phyloP scores from a whole-genome alignment of 2,113 vertebrate species.

The Paracanthobrama guichenoti region DNA sequence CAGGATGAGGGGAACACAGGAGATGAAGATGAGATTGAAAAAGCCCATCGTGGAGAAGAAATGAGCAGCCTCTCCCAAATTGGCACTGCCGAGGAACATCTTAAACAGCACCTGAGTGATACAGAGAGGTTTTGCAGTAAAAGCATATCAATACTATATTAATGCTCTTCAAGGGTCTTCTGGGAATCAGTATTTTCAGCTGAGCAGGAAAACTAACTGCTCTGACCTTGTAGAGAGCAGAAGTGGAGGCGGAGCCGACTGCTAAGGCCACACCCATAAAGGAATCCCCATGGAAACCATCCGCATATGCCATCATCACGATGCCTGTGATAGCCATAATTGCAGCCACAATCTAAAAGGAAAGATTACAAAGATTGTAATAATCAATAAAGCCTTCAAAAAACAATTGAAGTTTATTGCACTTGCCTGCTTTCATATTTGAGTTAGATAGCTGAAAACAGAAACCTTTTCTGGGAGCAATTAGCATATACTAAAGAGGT shows the following conservation, averaged over 20 bases:
- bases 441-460: not conserved
- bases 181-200: constrained; percentile 1
- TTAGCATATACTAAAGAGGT: not conserved
- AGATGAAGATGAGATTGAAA: constrained; percentile 98
- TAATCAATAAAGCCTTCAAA: not conserved
- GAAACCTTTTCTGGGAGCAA: not conserved
- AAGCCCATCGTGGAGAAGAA: constrained; percentile 96
- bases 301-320: constrained; percentile 99
- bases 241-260: constrained; percentile 95
- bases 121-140: constrained; percentile 21
- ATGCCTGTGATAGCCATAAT: constrained; percentile 99
- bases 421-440: not conserved
- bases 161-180: constrained; percentile 10
- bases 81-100: constrained; percentile 97
- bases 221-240: constrained; percentile 92
- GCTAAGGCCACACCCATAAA: constrained; percentile 95
- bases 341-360: constrained; percentile 93
- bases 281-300: constrained; percentile 95
- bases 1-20: constrained; percentile 90
- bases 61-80: constrained; percentile 93
- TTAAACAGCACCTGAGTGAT: constrained; percentile 90
- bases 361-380: not conserved
- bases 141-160: not conserved
- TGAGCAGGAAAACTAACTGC: not conserved
- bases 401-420: not conserved